Percentiles rank a stretch among this genome's conserved stretches.
phyloP scores from a whole-genome alignment of 2,797 vertebrate genomes.

The Odontamblyopus lacepedii region DNA sequence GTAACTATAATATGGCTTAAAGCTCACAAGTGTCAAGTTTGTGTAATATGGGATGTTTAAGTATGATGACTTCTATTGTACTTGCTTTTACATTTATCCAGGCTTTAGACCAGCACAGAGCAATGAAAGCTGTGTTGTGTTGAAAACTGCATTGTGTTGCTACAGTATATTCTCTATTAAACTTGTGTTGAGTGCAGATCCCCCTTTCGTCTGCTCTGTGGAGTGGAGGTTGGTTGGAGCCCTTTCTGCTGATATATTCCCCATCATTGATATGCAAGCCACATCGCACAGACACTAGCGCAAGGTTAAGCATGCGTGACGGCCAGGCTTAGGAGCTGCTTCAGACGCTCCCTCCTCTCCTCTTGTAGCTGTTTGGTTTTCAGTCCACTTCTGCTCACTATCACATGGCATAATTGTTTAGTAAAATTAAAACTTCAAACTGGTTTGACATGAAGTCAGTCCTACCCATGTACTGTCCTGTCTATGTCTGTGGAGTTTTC shows the following conservation, averaged over 20 bases:
- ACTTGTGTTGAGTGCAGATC: conserved; percentile 23
- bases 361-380: conserved; percentile 25
- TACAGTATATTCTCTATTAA: background rate
- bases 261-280: conserved; percentile 81
- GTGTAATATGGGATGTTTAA: no score
- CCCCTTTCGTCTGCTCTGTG: conserved; percentile 27
- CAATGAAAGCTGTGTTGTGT: background rate
- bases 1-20: no score
- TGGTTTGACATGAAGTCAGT: conserved; percentile 41
- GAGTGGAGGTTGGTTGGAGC: conserved; percentile 62
- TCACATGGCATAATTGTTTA: conserved; percentile 36
- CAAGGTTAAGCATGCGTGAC: conserved; percentile 83
- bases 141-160: background rate
- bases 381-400: conserved; percentile 12
- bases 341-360: conserved; percentile 55
- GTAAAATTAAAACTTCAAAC: conserved; percentile 40
- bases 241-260: conserved; percentile 76
- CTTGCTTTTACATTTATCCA: background rate
- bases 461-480: conserved; percentile 23
- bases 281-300: conserved; percentile 70
- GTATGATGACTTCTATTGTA: background rate
- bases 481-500: conserved; percentile 31
- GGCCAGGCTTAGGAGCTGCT: conserved; percentile 74
- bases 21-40: no score
- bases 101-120: background rate